Evolutionary conservation across 2,888 invertebrate genomes (phyloP), one percentile per base, ranked within the genome.

Genomic region (Clanis bilineata): DNA sequence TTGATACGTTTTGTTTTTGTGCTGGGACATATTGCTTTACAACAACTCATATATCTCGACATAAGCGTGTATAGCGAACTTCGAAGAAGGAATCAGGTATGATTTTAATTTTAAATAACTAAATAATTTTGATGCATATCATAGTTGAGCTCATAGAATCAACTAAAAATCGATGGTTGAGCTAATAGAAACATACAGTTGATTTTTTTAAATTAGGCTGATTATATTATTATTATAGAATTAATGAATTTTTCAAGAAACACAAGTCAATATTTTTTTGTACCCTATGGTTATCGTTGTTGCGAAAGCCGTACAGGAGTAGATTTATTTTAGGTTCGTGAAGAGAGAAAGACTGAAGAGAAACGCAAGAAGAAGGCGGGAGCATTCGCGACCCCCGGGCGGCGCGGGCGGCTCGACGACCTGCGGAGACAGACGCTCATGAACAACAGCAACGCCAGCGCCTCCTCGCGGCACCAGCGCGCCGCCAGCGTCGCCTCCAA

Each of bases 1-100:
- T 69, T 94, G 62, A 86, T 90, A 0, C 84, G 94, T 12, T 93
- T 94, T 65, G 80, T 94, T 21, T 94, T 93, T 64, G 77, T 96
- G 21, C 84, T 96, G 60, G 98, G 98, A 3, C 96, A 96, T 64
- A 91, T 97, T 64, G 96, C 97, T 0, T 85, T 96, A 60, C 95
- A 95, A 68, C 95, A 97, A 77, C 94, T 97, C 79, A 94, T 96
- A 57, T 96, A 96, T 79, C 92, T 98, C 60, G 98, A 98, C 74
- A 95, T 95, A 28, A 94, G 93, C 67, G 94, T 98, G 3, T 97
- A 97, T 71, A 96, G 96, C 64, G 98, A 98, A 83, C 90, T 98
- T 72, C 78, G 88, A 74, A 93, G 84, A 84, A 88, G 85, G 64
- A 91, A 89, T 73, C 86, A 87, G 90, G 92, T 88, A 71, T 55